These are phyloP conservation scores for Cydia fagiglandana DNA, from an alignment of 1,140 invertebrate genomes.

Conservation along the genomic window DNA sequence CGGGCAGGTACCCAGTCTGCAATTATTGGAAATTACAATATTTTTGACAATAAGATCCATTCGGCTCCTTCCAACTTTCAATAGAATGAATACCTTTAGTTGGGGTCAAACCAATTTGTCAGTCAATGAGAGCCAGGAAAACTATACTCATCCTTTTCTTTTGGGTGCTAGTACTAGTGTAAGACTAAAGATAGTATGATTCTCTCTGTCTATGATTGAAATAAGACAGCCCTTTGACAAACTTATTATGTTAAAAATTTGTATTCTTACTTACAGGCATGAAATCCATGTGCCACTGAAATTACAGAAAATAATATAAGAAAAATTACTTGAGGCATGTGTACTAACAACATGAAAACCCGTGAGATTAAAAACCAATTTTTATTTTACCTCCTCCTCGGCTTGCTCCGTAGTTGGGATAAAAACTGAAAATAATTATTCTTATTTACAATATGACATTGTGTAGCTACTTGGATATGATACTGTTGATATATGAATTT, in stretches of 20 bases:
- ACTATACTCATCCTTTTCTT: too few relatives aligned
- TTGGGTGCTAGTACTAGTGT: too few relatives aligned
- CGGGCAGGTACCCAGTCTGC: constrained; percentile 70
- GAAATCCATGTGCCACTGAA: constrained; percentile 76
- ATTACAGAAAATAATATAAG: constrained; percentile 34
- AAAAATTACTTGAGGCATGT: too few relatives aligned
- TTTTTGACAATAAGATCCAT: background rate
- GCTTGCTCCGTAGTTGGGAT: background rate
- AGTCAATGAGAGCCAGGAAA: too few relatives aligned
- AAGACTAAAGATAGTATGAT: too few relatives aligned
- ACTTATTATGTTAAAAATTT: background rate
- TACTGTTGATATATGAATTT: background rate
- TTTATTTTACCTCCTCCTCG: background rate
- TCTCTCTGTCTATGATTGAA: too few relatives aligned
- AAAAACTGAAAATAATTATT: constrained; percentile 13
- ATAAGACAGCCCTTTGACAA: too few relatives aligned
- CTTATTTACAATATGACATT: background rate
- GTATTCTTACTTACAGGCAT: constrained; percentile 63
- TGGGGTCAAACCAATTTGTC: too few relatives aligned
- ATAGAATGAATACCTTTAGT: too few relatives aligned
- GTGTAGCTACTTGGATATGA: background rate
- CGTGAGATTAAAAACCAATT: too few relatives aligned
- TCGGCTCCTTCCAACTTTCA: too few relatives aligned
- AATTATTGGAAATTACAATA: constrained; percentile 30
- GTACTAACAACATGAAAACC: too few relatives aligned